Evolutionary conservation across 2,797 vertebrate genomes (phyloP), one percentile per base, ranked within the genome.

Genomic region (Cygnus olor): DNA sequence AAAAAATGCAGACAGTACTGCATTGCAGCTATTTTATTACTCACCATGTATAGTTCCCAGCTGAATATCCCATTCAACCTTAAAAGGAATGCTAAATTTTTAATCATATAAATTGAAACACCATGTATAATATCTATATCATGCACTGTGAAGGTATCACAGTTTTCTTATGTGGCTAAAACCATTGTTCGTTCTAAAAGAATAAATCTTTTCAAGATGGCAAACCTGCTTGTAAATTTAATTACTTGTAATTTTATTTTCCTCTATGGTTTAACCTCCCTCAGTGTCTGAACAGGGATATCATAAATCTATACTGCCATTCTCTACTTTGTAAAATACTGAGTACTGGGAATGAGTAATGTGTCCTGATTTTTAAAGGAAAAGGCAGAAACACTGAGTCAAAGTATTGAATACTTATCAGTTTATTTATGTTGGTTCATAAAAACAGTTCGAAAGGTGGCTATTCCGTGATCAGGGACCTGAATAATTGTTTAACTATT

Each of bases 181-280:
- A 96, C 93, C 94, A 95, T 90, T 95, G 90, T 91, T 97, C n/a
- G 8, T 88, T 95, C 85, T 87, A 88, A 97, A 96, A 96, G 80
- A 95, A 97, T 98, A 98, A 97, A 98, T 98, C 96, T 97, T 91
- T 84, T 94, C 85, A 95, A 97, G 98, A 97, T 96, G 96, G 96
- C 95, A 98, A 97, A 97, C 93, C 95, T 96, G 96, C 91, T 95
- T 98, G 95, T 97, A 98, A 98, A 98, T 98, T 98, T 98, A 98
- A 98, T 98, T 98, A 97, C 96, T 93, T 89, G 96, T 98, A 98
- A 98, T 98, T 98, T 98, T 98, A 98, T 98, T 98, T 98, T 97
- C 95, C 97, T 97, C 96, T 94, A 97, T 12, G 56, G 97, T 98
- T 98, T 98, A 98, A 98, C 98, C 98, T 98, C 97, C 97, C 95